These are phyloP conservation scores for Lamprotornis superbus DNA, from an alignment of 2,113 vertebrate species.

Conservation along the genomic window DNA sequence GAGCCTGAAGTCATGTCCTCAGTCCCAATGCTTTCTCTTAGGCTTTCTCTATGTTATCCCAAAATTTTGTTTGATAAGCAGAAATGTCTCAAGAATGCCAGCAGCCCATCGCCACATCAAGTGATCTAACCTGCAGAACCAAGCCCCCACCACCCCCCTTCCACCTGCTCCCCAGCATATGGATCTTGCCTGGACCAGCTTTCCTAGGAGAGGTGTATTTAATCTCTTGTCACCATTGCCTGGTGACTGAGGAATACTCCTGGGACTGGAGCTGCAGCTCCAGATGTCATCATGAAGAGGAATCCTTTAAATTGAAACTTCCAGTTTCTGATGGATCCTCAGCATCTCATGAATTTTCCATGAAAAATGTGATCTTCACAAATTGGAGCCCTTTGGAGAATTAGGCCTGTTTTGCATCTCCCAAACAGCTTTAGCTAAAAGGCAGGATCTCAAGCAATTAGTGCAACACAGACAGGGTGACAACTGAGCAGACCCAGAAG, in stretches of 20 bases:
- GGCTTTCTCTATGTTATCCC: not conserved
- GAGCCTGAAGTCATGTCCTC: not conserved
- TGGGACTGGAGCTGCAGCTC: not conserved
- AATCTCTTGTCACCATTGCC: not conserved
- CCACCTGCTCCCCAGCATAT: not conserved
- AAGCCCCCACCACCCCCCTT: not conserved
- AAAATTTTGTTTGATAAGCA: not conserved
- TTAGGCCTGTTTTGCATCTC: conserved; percentile 29
- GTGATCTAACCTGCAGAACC: not conserved
- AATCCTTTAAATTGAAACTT: not conserved
- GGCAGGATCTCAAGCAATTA: conserved; percentile 10
- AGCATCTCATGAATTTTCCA: not conserved
- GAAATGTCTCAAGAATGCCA: not conserved
- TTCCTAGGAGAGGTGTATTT: not conserved
- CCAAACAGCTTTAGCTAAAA: conserved; percentile 11
- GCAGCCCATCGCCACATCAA: not conserved
- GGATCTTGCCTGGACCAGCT: not conserved
- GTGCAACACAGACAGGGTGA: conserved; percentile 13
- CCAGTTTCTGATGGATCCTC: not conserved
- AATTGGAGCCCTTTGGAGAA: not conserved
- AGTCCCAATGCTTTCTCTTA: not conserved
- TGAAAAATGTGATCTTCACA: not conserved
- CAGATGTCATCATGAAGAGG: not conserved
- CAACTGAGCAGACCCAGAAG: conserved; percentile 47
- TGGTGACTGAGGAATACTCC: not conserved